Evolutionary conservation across 2,888 invertebrate species (phyloP), one percentile per base, ranked within the genome.

Genomic region (Doris montereyensis): DNA sequence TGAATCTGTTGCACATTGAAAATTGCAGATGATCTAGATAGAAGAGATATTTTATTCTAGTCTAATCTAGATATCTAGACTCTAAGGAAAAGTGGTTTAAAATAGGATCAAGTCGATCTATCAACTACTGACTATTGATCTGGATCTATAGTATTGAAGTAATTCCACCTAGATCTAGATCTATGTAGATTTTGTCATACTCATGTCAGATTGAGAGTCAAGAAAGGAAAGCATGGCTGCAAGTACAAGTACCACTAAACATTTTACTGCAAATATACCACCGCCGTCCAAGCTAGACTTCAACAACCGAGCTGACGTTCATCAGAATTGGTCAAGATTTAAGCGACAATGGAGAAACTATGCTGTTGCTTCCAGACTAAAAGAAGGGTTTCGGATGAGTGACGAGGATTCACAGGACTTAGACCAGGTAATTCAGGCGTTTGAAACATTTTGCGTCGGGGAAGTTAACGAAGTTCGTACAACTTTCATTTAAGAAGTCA

Each of bases 281-380:
- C 52, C 8, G 52, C 52, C 52, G 52, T 52, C 52, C 52, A 52
- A 52, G 52, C 52, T 10, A 52, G 52, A 52, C 52, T 52, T 52
- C 52, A 52, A 13, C 52, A 52, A 52, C 13, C 8, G 52, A 52
- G 52, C 52, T 52, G 13, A 52, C 8, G 8, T 52, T 13, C 52
- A 52, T 52, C 52, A 52, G 52, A 52, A 52, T 52, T 52, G 52
- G 52, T 52, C 52, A 52, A 52, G 52, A 52, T 52, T 52, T 52
- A 52, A 52, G 52, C 52, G 52, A 52, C 52, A 52, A 52, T 62
- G 62, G 62, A 62, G 62, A 62, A 62, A 21, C 21, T 13, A 62
- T 62, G 62, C 62, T 62, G 62, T 62, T 62, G 62, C 62, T 24
- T 62, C 62, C 62, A 62, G 10, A 62, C 62, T 62, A 62, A 62